Conservation (phyloP, 2,888 invertebrate species). For the Sesia apiformis region DNA sequence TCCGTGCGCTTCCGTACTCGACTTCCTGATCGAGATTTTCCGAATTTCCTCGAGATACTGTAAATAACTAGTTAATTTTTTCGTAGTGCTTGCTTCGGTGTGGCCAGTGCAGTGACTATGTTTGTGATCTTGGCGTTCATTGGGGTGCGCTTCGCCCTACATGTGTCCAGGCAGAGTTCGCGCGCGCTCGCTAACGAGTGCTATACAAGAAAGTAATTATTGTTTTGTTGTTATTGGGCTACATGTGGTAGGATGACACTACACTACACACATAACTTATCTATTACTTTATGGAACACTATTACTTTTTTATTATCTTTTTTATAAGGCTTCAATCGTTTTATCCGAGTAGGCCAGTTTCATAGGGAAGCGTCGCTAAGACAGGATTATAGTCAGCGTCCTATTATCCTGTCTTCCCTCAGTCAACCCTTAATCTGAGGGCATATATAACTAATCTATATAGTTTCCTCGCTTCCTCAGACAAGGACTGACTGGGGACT, state of each 20-base stretch:
- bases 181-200: conserved; percentile 64
- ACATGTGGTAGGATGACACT: conserved; percentile 22
- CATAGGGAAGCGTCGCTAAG: too few species aligned
- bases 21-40: conserved; percentile 8
- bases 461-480: too few species aligned
- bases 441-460: too few species aligned
- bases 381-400: too few species aligned
- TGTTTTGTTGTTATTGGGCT: conserved; percentile 11
- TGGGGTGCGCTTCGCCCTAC: conserved; percentile 59
- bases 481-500: too few species aligned
- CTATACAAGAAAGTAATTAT: conserved; percentile 64
- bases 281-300: too few species aligned
- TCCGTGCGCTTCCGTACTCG: conserved; percentile 30
- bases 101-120: conserved; percentile 30
- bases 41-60: not conserved
- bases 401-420: too few species aligned
- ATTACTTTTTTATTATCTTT: too few species aligned
- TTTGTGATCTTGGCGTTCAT: conserved; percentile 65
- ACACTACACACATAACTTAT: not conserved
- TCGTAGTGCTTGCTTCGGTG: not conserved
- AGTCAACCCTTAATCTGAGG: too few species aligned
- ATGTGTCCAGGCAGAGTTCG: conserved; percentile 64
- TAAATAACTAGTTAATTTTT: not conserved
- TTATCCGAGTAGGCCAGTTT: too few species aligned
- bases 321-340: too few species aligned